These are phyloP conservation scores for Mionectes olivaceus DNA, from an alignment of 2,797 vertebrate genomes.

Conservation along the genomic window DNA sequence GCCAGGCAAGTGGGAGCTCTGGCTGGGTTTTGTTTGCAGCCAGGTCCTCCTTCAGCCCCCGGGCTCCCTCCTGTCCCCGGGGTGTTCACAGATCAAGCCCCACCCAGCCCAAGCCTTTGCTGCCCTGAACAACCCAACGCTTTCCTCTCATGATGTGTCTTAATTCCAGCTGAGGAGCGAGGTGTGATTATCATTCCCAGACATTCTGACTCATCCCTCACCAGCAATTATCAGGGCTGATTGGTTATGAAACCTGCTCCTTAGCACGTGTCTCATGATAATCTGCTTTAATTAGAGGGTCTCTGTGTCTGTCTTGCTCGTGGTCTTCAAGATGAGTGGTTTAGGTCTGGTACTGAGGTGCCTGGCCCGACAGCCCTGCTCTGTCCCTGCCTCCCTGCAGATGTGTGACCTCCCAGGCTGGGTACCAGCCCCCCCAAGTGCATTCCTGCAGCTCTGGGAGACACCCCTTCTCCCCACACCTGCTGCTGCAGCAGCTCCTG, in stretches of 20 bases:
- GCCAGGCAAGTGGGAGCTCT: not conserved
- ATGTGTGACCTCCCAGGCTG: not conserved
- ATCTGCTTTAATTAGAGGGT: constrained; percentile 43
- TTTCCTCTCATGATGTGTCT: not conserved
- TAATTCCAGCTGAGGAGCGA: constrained; percentile 4
- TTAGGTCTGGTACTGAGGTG: not conserved
- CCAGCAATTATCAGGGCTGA: constrained; percentile 40
- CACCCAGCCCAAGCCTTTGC: fast-evolving
- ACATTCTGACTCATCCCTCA: constrained; percentile 42
- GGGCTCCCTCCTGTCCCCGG: fast-evolving
- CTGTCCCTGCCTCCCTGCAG: not conserved
- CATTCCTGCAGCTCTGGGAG: fast-evolving
- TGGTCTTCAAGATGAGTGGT: not conserved
- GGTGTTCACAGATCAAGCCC: not conserved
- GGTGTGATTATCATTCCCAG: constrained; percentile 18
- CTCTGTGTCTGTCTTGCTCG: not conserved
- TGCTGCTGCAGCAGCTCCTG: not conserved
- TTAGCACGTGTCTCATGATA: constrained; percentile 11
- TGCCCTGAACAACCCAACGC: not conserved
- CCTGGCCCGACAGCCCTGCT: not conserved
- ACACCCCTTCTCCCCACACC: not conserved
- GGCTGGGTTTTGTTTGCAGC: not conserved
- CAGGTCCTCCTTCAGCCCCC: not conserved
- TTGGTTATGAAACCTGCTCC: constrained; percentile 56
- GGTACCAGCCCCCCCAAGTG: fast-evolving